Base-by-base conservation (phyloP, 1,140 invertebrate species). In the Ladona fulva region DNA sequence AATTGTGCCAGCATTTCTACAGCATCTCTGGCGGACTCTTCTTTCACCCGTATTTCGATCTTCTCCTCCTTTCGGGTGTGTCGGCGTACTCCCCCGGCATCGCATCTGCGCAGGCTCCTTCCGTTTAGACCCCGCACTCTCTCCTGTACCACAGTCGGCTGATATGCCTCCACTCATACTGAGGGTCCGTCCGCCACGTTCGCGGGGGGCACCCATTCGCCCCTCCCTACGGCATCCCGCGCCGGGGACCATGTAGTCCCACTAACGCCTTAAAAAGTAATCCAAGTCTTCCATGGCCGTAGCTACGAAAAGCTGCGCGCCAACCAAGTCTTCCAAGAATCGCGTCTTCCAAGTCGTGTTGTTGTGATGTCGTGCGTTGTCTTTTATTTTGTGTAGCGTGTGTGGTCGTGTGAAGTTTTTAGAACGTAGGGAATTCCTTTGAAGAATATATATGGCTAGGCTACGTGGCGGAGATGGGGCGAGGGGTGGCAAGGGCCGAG, bases 321-420 rank as follows among this genome's bases (percentile, higher is more conserved):
- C 74, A 75, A 75, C 74, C 24, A 75, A 75, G 24, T 25, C 24
- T 75, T 75, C 74, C 74, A 16, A 75, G 24, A 75, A 75, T 75
- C 29, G 24, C 3, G 80, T 73, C 77, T 78, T 25, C 78, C 78
- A 25, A 66, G 14, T 37, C 29, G 29, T 37, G 29, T 37, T 1
- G 8, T 37, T 37, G 29, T 37, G 29, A 5, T 37, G 8, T 37
- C 8, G 29, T 37, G 29, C 29, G 29, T 1, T 37, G 29, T 8
- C 8, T 8, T 1, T 37, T 5, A 8, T 37, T 37, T 5, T 37
- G 1, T 8, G 29, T 37, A 37, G 8, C 29, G 1, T 37, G 29
- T 37, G 29, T 37, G 1, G 29, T 37, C 29, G 29, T 37, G 29
- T 37, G n/a, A n/a, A n/a, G n/a, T 37, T 37, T 37, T 37, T 37